Base-by-base conservation (phyloP, 2,113 vertebrate species). In the Odocoileus hemionus region DNA sequence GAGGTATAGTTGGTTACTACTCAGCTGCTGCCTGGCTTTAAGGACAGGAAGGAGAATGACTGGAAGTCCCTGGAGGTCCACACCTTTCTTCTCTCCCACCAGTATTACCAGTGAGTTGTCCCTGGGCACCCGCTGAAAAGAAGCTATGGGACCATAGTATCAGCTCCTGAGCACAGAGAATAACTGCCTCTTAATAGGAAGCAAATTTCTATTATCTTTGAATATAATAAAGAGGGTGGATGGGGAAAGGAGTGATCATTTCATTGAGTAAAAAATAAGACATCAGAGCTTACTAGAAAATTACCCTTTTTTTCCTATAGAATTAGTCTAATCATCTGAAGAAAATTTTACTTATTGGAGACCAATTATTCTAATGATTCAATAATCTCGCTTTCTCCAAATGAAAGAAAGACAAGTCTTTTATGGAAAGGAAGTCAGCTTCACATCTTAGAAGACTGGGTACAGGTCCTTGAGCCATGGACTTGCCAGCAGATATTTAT, bases 301-400 rank as follows among this genome's bases (percentile, higher is more conserved):
- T 58, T 52, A n/a, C 39, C 60, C 55, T 33, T 80, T 90, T 36
- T 50, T 39, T 26, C n/a, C 47, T 90, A 52, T 61, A 80, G 33
- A 78, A 96, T 96, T 90, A 96, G 95, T 95, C 60, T 92, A 92
- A 97, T 94, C 36, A 93, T 90, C 52, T 86, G 86, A 95, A 96
- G 89, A 97, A 95, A 92, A 79, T 95, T 92, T 92, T 92, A 91
- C 90, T 95, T 97, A 90, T 57, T 94, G 82, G 45, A 58, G 76
- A 94, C 76, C 89, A 96, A 83, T 98, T 96, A 94, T 91, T 89
- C 64, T 96, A 94, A 96, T 84, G 90, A 97, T 86, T 88, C 82
- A 54, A 43, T 93, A 95, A 96, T 89, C 80, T 94, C 19, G 16
- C 5, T 55, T 95, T 93, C 70, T n/a, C 19, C 30, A 91, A 87